Evolutionary conservation across 1,140 invertebrate genomes (phyloP), one percentile per base, ranked within the genome.

Genomic region (Aethina tumida): DNA sequence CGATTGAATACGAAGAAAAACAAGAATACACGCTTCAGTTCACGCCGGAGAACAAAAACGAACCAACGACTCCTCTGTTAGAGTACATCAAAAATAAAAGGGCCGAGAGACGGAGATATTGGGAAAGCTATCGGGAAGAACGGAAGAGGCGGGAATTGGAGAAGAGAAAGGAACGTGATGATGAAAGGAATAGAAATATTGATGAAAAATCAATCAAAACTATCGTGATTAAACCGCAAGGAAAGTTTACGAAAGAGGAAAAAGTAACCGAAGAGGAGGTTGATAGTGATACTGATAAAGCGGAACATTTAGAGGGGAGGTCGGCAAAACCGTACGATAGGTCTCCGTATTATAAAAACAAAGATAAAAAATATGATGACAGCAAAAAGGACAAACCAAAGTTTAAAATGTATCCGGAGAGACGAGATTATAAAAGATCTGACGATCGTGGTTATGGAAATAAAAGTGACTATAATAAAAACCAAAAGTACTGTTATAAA

Each of bases 11-110:
- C 31, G 79, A 82, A 54, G 73, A 74, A 7, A 84, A 84, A 67
- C 71, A 81, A 29, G 81, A 84, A 54, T 60, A 55, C 47, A 56
- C 50, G 13, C 56, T 58, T 39, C 50, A 58, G 26, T 43, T 56
- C 14, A 34, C 41, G 26, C 31, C 47, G 26, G 67, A 70, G 17
- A 65, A 66, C 24, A 68, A 62, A 63, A 68, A 77, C 67, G 60
- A 81, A 2, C 71, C 66, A 5, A 79, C 84, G 13, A 95, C 90
- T 19, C 92, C 93, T 5, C 64, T 97, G 21, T 69, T 96, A 37
- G 89, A 95, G 41, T 95, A 76, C 60, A 64, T 97, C 19, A 86
- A 83, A 40, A 78, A 81, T 48, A 79, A 80, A 47, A 83, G 81
- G 49, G 74, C 72, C 35, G 79, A 83, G 26, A 68, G 67, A 48